A percentile compares a stretch with the other conserved stretches of the same genome.
phyloP scores from a whole-genome alignment of 2,797 vertebrate genomes.

The Chromis chromis region DNA sequence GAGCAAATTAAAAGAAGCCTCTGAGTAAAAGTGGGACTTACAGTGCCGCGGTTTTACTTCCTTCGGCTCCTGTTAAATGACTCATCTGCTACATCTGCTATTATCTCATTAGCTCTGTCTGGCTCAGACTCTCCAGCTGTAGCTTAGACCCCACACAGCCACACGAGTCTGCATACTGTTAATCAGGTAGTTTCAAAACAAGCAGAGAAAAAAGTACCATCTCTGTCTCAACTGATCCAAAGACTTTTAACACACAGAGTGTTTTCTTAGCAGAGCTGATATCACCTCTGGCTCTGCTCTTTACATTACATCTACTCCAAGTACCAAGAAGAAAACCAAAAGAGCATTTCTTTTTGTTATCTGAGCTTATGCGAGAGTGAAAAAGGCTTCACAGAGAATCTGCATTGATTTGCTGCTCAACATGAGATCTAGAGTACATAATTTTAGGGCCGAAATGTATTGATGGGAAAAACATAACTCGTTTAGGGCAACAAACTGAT shows the following conservation, averaged over 20 bases:
- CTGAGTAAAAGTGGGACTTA: slow-evolving; percentile 41
- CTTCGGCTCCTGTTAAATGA: slow-evolving; percentile 57
- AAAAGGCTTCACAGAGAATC: not conserved
- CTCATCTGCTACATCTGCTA: slow-evolving; percentile 59
- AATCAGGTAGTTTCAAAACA: slow-evolving; percentile 16
- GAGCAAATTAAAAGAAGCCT: slow-evolving; percentile 48
- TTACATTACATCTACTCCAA: slow-evolving; percentile 15
- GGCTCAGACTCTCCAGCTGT: slow-evolving; percentile 29
- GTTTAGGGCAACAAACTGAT: not conserved
- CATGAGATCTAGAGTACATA: not conserved
- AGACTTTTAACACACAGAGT: not conserved
- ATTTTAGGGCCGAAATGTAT: slow-evolving; percentile 1
- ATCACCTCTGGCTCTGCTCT: slow-evolving; percentile 19
- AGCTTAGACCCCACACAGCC: slow-evolving; percentile 49
- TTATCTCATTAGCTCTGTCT: slow-evolving; percentile 60
- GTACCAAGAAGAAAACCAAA: not conserved
- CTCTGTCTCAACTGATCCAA: slow-evolving; percentile 19
- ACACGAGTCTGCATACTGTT: not conserved
- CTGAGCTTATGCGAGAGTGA: slow-evolving; percentile 3
- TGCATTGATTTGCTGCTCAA: slow-evolving; percentile 36
- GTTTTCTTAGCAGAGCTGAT: slow-evolving; percentile 34
- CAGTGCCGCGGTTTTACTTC: slow-evolving; percentile 52
- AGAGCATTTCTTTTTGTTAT: slow-evolving; percentile 39
- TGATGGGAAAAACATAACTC: not conserved
- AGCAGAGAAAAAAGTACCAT: slow-evolving; percentile 1